Evolutionary conservation across 92 coral and sea anemone species (phyloP), one percentile per base, ranked within the genome.

Genomic region (Blastomussa wellsi): DNA sequence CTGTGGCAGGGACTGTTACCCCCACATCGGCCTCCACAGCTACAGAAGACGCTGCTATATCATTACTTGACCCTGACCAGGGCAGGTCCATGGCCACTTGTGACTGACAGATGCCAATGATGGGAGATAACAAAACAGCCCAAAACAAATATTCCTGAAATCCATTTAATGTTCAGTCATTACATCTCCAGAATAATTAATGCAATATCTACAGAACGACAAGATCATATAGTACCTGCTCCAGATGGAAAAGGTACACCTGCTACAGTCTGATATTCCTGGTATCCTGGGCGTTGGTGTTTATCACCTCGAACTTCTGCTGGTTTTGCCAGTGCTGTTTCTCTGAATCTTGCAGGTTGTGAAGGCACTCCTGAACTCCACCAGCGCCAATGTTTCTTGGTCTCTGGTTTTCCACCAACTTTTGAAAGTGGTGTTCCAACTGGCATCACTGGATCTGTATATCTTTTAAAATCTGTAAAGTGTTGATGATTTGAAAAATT

Each of bases 181-280:
- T n/a, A n/a, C n/a, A n/a, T n/a, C n/a, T n/a, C n/a, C n/a, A n/a
- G n/a, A n/a, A n/a, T n/a, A n/a, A n/a, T n/a, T n/a, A n/a, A n/a
- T n/a, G n/a, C 44, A 3, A 41, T 41, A 41, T 41, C 7, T 39
- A 14, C 41, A 28, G 13, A 19, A 38, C 0, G 49, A 20, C 35
- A 42, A 74, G 41, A 9, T 26, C 19, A 26, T 26, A 57, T 57
- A 85, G 19, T 83, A 96, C 99, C 99, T 82, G 99, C 91, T 8
- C 90, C 91, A 65, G 87, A 78, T 28, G 99, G 99, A 52, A 96
- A 96, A 1, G 98, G 88, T 5, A 96, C 99, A 32, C 99, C 99
- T 37, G 89, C 92, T 9, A 91, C 81, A 44, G 92, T 90, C 86
- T 92, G 98, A 72, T 96, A 96, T 73, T 96, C 98, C 70, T 93